Percentiles rank a stretch among this genome's conserved stretches.
phyloP scores from a whole-genome alignment of 2,888 invertebrate species.

The Cerastis rubricosa region DNA sequence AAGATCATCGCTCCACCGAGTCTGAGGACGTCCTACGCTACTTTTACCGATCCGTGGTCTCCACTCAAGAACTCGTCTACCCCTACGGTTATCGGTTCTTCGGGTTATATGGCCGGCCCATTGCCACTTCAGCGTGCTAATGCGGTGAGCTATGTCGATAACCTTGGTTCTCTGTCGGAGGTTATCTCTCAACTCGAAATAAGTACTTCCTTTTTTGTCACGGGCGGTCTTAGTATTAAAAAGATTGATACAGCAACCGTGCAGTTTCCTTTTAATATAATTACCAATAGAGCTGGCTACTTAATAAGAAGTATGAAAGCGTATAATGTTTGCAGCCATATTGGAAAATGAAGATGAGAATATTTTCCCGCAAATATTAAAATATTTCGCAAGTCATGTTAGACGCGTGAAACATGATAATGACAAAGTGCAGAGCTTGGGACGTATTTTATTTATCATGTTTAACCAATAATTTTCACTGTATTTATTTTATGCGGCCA shows the following conservation, averaged over 20 bases:
- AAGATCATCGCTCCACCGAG: too few relatives aligned
- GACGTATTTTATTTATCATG: slow-evolving; percentile 2
- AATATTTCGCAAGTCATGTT: slow-evolving; percentile 24
- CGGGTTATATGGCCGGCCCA: too few relatives aligned
- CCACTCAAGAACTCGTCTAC: too few relatives aligned
- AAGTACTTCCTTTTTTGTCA: not conserved
- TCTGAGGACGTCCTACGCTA: too few relatives aligned
- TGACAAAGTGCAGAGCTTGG: slow-evolving; percentile 16
- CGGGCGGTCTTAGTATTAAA: not conserved
- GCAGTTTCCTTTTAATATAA: slow-evolving; percentile 28
- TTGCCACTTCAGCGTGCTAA: too few relatives aligned
- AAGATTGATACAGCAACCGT: not conserved
- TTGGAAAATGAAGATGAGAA: slow-evolving; percentile 30
- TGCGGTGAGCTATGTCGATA: too few relatives aligned
- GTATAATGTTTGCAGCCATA: slow-evolving; percentile 19
- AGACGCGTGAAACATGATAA: slow-evolving; percentile 27
- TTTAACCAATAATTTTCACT: not conserved
- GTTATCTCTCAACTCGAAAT: too few relatives aligned
- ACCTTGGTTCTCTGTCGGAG: too few relatives aligned
- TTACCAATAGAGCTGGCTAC: not conserved
- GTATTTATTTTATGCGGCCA: not conserved
- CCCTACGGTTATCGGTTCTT: too few relatives aligned
- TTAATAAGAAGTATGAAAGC: slow-evolving; percentile 5
- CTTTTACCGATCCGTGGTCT: too few relatives aligned
- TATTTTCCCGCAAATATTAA: slow-evolving; percentile 28